phyloP scores from a whole-genome alignment of 1,140 invertebrate genomes.

The Armadillidium nasatum region DNA sequence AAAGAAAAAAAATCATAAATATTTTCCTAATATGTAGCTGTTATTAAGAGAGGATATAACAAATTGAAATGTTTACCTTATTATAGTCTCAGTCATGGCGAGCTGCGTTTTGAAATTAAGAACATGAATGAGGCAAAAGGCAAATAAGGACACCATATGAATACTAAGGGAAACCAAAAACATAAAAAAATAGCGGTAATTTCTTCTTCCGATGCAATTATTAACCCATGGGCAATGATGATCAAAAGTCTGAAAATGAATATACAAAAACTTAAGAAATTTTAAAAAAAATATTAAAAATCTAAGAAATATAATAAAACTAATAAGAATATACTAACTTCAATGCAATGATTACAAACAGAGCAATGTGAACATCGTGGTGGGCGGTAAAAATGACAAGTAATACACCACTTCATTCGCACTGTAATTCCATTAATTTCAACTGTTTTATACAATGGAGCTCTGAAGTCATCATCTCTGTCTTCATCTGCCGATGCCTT shows the following conservation, averaged over 20 bases:
- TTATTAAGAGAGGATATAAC: slow-evolving; percentile 55
- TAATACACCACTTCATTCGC: slow-evolving; percentile 99
- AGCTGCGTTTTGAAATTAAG: slow-evolving; percentile 59
- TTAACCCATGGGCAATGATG: slow-evolving; percentile 99
- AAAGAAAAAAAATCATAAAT: slow-evolving; percentile 79
- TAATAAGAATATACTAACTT: slow-evolving; percentile 65
- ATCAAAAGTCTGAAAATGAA: slow-evolving; percentile 88
- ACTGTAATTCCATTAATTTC: slow-evolving; percentile 98
- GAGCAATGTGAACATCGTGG: slow-evolving; percentile 98
- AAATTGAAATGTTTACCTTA: slow-evolving; percentile 67
- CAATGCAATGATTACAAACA: slow-evolving; percentile 97
- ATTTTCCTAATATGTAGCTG: neutral
- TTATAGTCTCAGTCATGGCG: slow-evolving; percentile 1
- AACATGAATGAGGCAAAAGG: slow-evolving; percentile 84
- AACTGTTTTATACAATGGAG: slow-evolving; percentile 94
- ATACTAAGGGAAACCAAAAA: slow-evolving; percentile 92
- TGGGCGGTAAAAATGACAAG: slow-evolving; percentile 98
- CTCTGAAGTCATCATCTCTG: slow-evolving; percentile 92
- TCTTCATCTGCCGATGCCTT: slow-evolving; percentile 96
- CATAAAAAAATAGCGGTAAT: slow-evolving; percentile 98
- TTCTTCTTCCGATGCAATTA: slow-evolving; percentile 97
- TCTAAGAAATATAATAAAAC: too few species aligned
- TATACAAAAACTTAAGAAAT: too few species aligned
- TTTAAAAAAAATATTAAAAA: too few species aligned
- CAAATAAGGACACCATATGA: slow-evolving; percentile 96